Conservation (phyloP, 2,888 invertebrate species). For the Cantharis rustica region DNA sequence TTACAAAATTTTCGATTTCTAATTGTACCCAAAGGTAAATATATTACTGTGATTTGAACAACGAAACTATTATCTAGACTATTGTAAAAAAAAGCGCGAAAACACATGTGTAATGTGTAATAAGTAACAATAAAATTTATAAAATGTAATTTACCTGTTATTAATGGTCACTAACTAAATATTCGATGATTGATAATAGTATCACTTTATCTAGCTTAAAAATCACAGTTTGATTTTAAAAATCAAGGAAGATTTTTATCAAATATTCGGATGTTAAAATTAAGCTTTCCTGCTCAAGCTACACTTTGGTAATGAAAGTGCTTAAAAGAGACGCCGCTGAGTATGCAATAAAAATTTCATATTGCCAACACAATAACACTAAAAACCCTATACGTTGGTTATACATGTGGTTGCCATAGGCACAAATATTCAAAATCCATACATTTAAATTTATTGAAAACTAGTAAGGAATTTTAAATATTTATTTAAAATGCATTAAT, state of each 20-base stretch:
- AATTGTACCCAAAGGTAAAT: background rate
- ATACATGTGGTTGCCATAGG: too few relatives aligned
- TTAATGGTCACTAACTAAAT: background rate
- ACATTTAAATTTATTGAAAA: too few relatives aligned
- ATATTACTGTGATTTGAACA: background rate
- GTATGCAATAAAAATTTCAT: too few relatives aligned
- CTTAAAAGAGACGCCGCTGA: too few relatives aligned
- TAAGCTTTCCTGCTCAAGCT: background rate
- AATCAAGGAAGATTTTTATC: background rate
- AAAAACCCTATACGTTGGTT: too few relatives aligned
- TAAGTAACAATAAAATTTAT: too few relatives aligned
- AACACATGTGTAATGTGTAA: background rate
- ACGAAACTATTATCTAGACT: background rate
- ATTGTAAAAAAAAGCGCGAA: background rate
- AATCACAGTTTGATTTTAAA: background rate
- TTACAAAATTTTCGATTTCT: background rate
- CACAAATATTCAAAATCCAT: too few relatives aligned
- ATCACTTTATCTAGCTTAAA: background rate
- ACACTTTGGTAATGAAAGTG: background rate
- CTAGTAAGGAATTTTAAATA: too few relatives aligned
- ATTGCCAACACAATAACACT: too few relatives aligned
- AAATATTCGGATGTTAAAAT: background rate
- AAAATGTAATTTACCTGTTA: background rate
- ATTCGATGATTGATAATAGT: background rate
- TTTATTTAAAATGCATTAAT: too few relatives aligned